phyloP scores from a whole-genome alignment of 2,113 vertebrate species.

The Elachura formosa region DNA sequence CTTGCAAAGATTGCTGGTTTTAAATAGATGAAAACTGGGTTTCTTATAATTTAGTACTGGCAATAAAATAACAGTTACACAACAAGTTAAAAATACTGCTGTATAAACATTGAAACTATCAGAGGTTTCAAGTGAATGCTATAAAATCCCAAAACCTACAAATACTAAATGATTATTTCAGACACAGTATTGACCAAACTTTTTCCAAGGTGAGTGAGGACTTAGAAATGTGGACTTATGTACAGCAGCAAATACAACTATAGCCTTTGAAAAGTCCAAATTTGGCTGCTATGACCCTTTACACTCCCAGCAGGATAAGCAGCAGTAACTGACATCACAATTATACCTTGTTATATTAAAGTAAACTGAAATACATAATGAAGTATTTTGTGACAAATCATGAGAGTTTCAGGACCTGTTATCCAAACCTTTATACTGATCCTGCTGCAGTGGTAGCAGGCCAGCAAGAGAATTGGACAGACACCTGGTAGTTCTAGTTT shows the following conservation, averaged over 20 bases:
- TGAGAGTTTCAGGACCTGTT: neutral
- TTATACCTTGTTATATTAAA: neutral
- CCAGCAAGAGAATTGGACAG: neutral
- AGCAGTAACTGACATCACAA: neutral
- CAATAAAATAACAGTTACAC: neutral
- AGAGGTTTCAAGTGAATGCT: neutral
- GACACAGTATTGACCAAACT: neutral
- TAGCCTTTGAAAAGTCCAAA: neutral
- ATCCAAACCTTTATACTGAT: neutral
- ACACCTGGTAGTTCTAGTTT: neutral
- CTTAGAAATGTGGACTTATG: neutral
- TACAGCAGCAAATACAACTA: neutral
- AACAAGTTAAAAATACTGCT: neutral
- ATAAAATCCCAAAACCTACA: neutral
- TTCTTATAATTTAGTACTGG: neutral
- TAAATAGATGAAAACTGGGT: neutral
- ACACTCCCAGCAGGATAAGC: neutral
- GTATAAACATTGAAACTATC: neutral
- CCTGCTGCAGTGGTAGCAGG: neutral
- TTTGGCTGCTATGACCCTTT: neutral
- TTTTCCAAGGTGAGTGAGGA: neutral
- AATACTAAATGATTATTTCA: neutral
- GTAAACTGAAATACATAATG: neutral
- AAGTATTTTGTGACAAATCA: neutral
- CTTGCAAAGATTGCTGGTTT: neutral